phyloP scores from a whole-genome alignment of 1,140 invertebrate species.

The Drosophila fuyamai region DNA sequence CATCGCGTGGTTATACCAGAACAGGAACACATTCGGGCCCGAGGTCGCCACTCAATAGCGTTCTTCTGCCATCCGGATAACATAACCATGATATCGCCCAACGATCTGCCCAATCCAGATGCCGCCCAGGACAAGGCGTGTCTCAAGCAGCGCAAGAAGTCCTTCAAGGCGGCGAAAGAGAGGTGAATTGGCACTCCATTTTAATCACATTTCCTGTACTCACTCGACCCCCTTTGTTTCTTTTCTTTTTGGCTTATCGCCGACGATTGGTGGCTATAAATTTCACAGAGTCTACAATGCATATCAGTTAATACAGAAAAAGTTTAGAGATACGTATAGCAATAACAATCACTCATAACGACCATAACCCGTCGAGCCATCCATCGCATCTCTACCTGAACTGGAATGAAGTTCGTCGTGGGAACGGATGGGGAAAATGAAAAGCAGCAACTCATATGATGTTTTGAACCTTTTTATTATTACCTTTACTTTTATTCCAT shows the following conservation, averaged over 20 bases:
- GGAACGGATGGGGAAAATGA: slow-evolving; percentile 19
- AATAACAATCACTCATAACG: slow-evolving; percentile 81
- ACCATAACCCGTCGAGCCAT: slow-evolving; percentile 23
- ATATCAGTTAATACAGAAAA: slow-evolving; percentile 89
- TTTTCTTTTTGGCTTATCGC: slow-evolving; percentile 29
- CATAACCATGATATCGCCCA: slow-evolving; percentile 86
- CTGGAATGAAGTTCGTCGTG: slow-evolving; percentile 34
- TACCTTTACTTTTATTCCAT: slow-evolving; percentile 62
- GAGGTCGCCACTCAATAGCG: slow-evolving; percentile 89
- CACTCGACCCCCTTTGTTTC: slow-evolving; percentile 26
- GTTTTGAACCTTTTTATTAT: slow-evolving; percentile 72
- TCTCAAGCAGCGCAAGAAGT: slow-evolving; percentile 85
- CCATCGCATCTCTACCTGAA: slow-evolving; percentile 45
- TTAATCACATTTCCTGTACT: slow-evolving; percentile 22
- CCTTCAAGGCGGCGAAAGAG: slow-evolving; percentile 84
- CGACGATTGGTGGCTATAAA: slow-evolving; percentile 39
- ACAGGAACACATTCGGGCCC: slow-evolving; percentile 86
- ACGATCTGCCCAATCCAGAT: slow-evolving; percentile 82
- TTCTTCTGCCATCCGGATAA: slow-evolving; percentile 91
- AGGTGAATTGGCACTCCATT: slow-evolving; percentile 51
- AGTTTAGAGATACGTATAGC: slow-evolving; percentile 89
- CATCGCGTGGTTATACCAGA: slow-evolving; percentile 91
- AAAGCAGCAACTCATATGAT: slow-evolving; percentile 45
- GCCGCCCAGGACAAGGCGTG: slow-evolving; percentile 82
- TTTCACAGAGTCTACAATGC: slow-evolving; percentile 87